Percentiles rank a stretch among this genome's conserved stretches.
These are phyloP conservation scores for Penaeus japonicus DNA, from an alignment of 1,140 invertebrate genomes.

Conservation along the genomic window DNA sequence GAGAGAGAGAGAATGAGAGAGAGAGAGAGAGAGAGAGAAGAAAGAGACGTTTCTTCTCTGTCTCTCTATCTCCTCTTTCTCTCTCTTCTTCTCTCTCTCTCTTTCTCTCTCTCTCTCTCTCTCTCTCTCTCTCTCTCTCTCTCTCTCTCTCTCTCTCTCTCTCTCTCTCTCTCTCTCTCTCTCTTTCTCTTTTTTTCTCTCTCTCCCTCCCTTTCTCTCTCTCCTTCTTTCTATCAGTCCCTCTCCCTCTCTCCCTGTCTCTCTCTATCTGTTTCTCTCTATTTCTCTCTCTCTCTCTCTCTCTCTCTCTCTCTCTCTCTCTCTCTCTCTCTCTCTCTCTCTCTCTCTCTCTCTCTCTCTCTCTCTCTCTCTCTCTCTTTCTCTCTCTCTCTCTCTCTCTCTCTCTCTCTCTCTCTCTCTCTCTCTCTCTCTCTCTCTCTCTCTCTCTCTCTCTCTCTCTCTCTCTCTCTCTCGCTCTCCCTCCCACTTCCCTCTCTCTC, in stretches of 20 bases:
- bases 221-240: no score
- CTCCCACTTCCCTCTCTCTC: not conserved
- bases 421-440: slow-evolving; percentile 1
- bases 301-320: not conserved
- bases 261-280: not conserved
- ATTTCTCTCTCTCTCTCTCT: not conserved
- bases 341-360: not conserved
- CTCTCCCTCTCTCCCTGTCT: not conserved
- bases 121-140: no score
- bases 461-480: not conserved
- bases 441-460: not conserved
- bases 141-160: no score
- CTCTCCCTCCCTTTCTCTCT: not conserved
- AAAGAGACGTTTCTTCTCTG: no score
- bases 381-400: not conserved
- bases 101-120: no score
- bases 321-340: not conserved
- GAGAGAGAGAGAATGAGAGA: no score
- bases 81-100: no score
- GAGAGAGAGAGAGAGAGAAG: no score
- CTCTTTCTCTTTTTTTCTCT: no score
- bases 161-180: no score
- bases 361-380: not conserved
- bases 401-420: not conserved
- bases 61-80: no score